Conservation (phyloP, 2,888 invertebrate species). For the Phengaris alcon region DNA sequence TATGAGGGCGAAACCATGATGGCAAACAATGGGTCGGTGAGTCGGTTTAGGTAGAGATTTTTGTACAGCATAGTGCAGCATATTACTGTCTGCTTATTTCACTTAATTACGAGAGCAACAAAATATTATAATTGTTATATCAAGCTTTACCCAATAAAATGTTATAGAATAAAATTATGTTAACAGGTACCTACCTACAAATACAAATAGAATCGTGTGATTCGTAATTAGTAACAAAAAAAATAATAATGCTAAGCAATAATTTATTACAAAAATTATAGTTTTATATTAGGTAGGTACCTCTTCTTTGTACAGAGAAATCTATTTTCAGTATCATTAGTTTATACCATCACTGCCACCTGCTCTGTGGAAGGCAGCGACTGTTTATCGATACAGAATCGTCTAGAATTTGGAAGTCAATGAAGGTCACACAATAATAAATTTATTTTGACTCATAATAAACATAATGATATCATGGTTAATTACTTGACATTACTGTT, state of each 20-base stretch:
- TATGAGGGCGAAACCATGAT: background rate
- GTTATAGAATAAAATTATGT: background rate
- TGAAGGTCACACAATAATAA: constrained; percentile 7
- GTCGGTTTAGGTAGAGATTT: background rate
- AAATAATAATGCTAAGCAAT: background rate
- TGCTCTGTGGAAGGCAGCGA: constrained; percentile 3
- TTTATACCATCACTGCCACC: constrained; percentile 15
- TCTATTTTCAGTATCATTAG: constrained; percentile 2
- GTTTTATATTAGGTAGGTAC: too few relatives aligned
- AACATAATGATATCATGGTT: too few relatives aligned
- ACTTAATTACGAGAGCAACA: background rate
- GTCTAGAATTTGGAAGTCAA: constrained; percentile 10
- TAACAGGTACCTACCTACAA: background rate
- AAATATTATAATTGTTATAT: background rate
- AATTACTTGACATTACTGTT: background rate
- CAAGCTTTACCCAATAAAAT: background rate
- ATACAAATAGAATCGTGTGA: background rate
- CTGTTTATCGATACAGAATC: constrained; percentile 14
- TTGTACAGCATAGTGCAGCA: background rate
- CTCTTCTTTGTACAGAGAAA: background rate
- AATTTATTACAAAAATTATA: background rate
- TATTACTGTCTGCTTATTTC: background rate
- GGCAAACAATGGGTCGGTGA: background rate
- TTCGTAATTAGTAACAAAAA: background rate
- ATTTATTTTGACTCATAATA: background rate